Conservation (phyloP, 1,140 invertebrate species). For the Diprion similis region DNA sequence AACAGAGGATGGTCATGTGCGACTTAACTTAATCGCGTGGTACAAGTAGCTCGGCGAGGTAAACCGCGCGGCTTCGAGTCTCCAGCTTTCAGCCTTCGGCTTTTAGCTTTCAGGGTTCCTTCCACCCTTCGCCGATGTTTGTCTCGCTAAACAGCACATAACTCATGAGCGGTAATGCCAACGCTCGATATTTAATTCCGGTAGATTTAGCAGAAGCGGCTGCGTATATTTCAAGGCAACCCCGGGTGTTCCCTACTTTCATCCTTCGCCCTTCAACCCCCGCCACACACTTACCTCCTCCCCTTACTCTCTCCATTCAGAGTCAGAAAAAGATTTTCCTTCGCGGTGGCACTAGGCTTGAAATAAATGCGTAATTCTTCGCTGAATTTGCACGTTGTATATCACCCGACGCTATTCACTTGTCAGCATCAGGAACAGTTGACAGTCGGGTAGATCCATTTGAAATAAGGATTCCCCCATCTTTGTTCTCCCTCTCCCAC, state of each 20-base stretch:
- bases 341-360: not conserved
- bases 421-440: constrained; percentile 1
- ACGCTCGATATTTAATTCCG: constrained; percentile 7
- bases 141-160: constrained; percentile 1
- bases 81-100: not conserved
- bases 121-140: not conserved
- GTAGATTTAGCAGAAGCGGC: not conserved
- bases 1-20: no score
- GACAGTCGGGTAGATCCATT: not conserved
- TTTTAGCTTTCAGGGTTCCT: not conserved
- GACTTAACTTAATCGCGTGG: no score
- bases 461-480: not conserved
- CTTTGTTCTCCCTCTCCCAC: not conserved
- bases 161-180: constrained; percentile 2
- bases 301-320: not conserved
- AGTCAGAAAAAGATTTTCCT: constrained; percentile 8
- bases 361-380: constrained; percentile 8
- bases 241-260: not conserved
- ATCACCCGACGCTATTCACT: constrained; percentile 1
- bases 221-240: constrained; percentile 2
- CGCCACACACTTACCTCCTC: not conserved
- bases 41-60: no score
- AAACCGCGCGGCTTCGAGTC: no score
- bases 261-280: not conserved
- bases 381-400: constrained; percentile 7